Evolutionary conservation across 2,113 vertebrate species (phyloP).

Genomic region (Onychostoma macrolepis): DNA sequence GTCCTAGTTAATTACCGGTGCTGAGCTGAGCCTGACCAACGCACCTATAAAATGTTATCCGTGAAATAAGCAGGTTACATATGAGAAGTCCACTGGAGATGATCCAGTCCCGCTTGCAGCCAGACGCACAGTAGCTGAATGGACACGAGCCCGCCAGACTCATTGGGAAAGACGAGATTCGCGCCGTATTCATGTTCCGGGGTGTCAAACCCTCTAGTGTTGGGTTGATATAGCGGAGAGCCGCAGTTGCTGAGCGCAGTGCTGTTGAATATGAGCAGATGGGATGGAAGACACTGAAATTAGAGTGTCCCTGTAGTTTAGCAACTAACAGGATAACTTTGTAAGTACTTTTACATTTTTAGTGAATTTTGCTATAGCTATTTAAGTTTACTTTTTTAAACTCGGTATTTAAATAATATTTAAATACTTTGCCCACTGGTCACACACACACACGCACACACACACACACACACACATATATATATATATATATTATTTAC

Average conservation of each 20-base stretch:
- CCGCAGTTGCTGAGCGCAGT: not conserved
- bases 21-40: not conserved
- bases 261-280: conserved; percentile 3
- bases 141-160: conserved; percentile 1
- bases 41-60: conserved; percentile 18
- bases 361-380: not conserved
- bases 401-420: not conserved
- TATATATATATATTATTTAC: no score
- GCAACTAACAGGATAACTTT: not conserved
- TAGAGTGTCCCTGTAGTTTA: not conserved
- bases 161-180: not conserved
- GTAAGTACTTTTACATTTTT: not conserved
- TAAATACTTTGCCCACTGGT: not conserved
- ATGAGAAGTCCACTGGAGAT: conserved; percentile 14
- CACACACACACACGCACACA: no score
- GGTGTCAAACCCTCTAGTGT: not conserved
- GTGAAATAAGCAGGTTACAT: conserved; percentile 5
- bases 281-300: conserved; percentile 62
- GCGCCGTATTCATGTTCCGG: conserved; percentile 27
- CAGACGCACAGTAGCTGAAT: conserved; percentile 38
- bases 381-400: not conserved
- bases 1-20: not conserved
- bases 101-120: conserved; percentile 19
- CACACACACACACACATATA: no score
- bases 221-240: conserved; percentile 17